Evolutionary conservation across 2,113 vertebrate species (phyloP), one percentile per base, ranked within the genome.

Genomic region (Colinus virginianus): DNA sequence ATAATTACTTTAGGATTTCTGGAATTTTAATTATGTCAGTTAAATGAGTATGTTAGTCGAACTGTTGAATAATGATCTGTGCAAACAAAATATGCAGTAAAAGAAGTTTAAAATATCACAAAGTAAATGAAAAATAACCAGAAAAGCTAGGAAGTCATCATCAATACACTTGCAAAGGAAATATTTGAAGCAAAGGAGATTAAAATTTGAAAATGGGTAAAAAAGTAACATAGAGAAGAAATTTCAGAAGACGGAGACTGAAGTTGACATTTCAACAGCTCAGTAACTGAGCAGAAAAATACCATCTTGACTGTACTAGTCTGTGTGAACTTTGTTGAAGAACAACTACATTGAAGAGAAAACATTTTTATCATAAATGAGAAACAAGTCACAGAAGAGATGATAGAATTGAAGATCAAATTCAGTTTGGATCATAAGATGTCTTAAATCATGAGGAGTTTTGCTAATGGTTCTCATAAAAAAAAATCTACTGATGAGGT

Each of bases 101-200:
- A 82, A 16, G 7, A 84, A 59, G 9, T 69, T 87, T 53, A 82
- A 22, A 16, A 53, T 13, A 79, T 87, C n/a, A 46, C 82, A 7
- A 84, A 92, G 76, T 87, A 88, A 87, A 84, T 84, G 81, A 62
- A 95, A 94, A 81, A 89, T 46, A 85, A 92, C 79, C 36, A 82
- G 36, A 87, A 87, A 76, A 21, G 3, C 5, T 58, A 79, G 9
- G 9, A 77, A 79, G n/a, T 59, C 16, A 38, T 4, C 46, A 42
- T 66, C 13, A 21, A 15, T n/a, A 45, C 9, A n/a, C 7, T 63
- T 75, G 18, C 13, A 89, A 69, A 3, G 13, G 25, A 94, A 93
- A 87, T 77, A 77, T 85, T 91, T 85, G 34, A 85, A 90, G 61
- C 77, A 68, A 56, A 79, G 21, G 69, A 93, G 4, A 3, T 81